Evolutionary conservation across 2,888 invertebrate genomes (phyloP).

Genomic region (Dasypogon diadema): DNA sequence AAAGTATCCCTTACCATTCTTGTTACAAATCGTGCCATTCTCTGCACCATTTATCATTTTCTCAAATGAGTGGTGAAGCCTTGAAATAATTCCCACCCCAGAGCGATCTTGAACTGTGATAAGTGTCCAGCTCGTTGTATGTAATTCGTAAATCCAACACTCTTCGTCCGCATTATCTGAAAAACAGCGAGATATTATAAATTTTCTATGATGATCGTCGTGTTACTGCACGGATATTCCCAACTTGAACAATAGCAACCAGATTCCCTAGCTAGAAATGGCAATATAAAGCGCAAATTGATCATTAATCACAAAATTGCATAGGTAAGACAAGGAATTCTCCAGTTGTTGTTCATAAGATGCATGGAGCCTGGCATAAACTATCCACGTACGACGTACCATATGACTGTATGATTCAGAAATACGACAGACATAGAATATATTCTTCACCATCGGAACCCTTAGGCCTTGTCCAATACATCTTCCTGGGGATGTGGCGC

Average conservation of each 20-base stretch:
- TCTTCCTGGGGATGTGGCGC: conserved; percentile 37
- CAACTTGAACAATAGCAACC: not conserved
- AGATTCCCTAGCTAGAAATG: not conserved
- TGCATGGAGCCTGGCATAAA: not conserved
- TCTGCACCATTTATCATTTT: not conserved
- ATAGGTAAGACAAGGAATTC: conserved; percentile 4
- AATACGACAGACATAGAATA: not conserved
- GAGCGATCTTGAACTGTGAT: not conserved
- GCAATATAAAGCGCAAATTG: conserved; percentile 42
- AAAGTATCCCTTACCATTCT: too few relatives aligned
- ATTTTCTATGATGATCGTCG: not conserved
- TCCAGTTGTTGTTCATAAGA: not conserved
- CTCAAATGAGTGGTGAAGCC: not conserved
- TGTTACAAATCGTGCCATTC: too few relatives aligned
- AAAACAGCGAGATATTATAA: not conserved
- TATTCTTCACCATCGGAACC: conserved; percentile 21
- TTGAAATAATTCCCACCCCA: not conserved
- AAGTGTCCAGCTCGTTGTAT: not conserved
- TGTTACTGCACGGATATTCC: not conserved
- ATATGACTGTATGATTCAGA: not conserved
- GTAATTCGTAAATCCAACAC: not conserved
- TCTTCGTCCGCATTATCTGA: not conserved
- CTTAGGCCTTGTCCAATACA: conserved; percentile 23
- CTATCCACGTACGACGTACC: not conserved
- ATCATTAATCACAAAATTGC: conserved; percentile 43